These are phyloP conservation scores for Sebastes kiyomatsui DNA, from an alignment of 2,797 vertebrate genomes.

Conservation along the genomic window DNA sequence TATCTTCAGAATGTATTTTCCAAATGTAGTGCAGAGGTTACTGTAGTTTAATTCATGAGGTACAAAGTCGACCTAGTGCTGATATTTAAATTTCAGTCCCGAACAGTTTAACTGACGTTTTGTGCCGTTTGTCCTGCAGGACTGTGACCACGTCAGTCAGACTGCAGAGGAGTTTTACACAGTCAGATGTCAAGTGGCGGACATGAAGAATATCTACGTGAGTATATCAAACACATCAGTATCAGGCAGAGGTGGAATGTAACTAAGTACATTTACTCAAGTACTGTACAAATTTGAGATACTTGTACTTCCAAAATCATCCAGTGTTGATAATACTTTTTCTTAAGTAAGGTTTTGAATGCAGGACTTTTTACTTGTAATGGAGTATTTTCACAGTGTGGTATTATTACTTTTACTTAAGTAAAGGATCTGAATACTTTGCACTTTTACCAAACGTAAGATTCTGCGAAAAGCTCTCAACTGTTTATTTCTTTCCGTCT, in stretches of 20 bases:
- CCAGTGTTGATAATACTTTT: too few species aligned
- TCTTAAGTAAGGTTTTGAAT: too few species aligned
- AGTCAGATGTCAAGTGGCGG: constrained; percentile 96
- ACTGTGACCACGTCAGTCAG: constrained; percentile 98
- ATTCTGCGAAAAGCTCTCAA: not conserved
- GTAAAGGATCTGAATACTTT: not conserved
- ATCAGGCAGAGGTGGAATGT: not conserved
- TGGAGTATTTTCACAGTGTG: not conserved
- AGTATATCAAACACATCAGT: constrained; percentile 67
- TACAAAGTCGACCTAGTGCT: accelerated
- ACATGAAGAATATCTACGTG: constrained; percentile 99
- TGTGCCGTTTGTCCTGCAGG: constrained; percentile 73
- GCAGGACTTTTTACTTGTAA: too few species aligned
- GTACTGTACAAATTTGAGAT: not conserved
- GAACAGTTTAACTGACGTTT: not conserved
- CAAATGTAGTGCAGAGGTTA: not conserved
- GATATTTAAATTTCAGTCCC: not conserved
- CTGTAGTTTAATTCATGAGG: not conserved
- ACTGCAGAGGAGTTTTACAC: constrained; percentile 99
- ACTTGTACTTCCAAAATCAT: too few species aligned
- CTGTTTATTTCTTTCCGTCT: not conserved
- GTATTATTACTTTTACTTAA: not conserved
- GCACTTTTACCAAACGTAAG: not conserved
- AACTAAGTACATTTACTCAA: too few species aligned
- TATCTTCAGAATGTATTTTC: not conserved